These are phyloP conservation scores for Anolis carolinensis DNA, from an alignment of 2,113 vertebrate genomes.

Conservation along the genomic window DNA sequence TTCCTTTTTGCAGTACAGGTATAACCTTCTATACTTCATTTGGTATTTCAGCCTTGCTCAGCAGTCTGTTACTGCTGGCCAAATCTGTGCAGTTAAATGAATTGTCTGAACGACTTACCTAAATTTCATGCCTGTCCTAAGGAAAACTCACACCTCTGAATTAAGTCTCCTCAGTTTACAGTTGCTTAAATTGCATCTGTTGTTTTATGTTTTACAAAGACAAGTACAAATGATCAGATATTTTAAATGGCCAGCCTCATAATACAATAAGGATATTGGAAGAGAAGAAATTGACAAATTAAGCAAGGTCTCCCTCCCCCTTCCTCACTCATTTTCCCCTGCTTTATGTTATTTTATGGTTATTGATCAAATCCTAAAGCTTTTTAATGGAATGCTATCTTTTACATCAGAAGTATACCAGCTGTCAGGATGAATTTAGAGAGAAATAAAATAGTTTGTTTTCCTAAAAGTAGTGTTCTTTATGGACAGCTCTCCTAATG, in stretches of 20 bases:
- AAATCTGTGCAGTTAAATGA: neutral
- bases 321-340: slow-evolving; percentile 39
- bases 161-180: slow-evolving; percentile 19
- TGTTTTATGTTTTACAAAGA: neutral
- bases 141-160: neutral
- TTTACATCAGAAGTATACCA: slow-evolving; percentile 40
- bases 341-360: slow-evolving; percentile 8
- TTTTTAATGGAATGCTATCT: slow-evolving; percentile 17
- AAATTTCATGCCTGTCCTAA: neutral
- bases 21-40: neutral
- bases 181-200: slow-evolving; percentile 13
- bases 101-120: neutral
- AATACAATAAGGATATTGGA: slow-evolving; percentile 1
- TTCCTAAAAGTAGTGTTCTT: slow-evolving; percentile 31
- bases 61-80: neutral
- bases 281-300: neutral
- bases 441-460: slow-evolving; percentile 39
- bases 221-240: slow-evolving; percentile 21
- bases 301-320: neutral
- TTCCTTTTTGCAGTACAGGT: neutral
- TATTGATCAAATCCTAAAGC: slow-evolving; percentile 41
- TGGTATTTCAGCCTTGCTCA: neutral
- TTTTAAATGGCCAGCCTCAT: slow-evolving; percentile 17
- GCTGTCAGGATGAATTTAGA: slow-evolving; percentile 57
- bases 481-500: slow-evolving; percentile 45